Conservation (phyloP, 2,113 vertebrate genomes). For the Bos javanicus region DNA sequence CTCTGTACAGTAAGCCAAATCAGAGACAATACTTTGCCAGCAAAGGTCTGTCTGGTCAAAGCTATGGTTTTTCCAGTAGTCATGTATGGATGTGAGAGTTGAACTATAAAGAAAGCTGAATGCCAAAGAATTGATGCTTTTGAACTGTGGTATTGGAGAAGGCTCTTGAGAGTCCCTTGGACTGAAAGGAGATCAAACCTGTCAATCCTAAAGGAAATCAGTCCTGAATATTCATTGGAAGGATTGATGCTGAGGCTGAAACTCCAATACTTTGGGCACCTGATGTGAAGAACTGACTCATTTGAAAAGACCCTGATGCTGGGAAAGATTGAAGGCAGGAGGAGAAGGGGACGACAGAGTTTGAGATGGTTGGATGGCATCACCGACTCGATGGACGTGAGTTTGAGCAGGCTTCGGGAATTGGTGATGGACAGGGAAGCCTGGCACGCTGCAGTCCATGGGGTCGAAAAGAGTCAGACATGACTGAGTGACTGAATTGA, state of each 20-base stretch:
- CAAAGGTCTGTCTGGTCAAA: not conserved
- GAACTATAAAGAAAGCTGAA: not conserved
- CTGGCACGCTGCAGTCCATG: not conserved
- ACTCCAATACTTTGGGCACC: not conserved
- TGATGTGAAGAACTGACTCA: not conserved
- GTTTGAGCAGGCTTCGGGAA: not conserved
- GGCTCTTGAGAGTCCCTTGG: not conserved
- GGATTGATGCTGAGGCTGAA: not conserved
- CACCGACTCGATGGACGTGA: not conserved
- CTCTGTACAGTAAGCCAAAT: not conserved
- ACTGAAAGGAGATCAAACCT: not conserved
- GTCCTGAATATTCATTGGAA: not conserved
- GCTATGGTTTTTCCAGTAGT: not conserved
- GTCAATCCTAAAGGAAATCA: not conserved
- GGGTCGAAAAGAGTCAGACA: not conserved
- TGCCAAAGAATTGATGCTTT: not conserved
- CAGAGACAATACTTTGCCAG: not conserved
- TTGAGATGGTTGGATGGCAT: not conserved
- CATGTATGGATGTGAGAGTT: not conserved
- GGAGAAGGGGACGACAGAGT: rapidly evolving
- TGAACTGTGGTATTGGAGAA: not conserved
- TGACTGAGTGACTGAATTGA: not conserved
- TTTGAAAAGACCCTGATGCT: not conserved
- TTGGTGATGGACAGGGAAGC: not conserved
- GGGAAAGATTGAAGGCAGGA: not conserved